A percentile compares a stretch with the other conserved stretches of the same genome.
Conservation (phyloP, 2,888 invertebrate genomes). For the Seira sanloemensis region DNA sequence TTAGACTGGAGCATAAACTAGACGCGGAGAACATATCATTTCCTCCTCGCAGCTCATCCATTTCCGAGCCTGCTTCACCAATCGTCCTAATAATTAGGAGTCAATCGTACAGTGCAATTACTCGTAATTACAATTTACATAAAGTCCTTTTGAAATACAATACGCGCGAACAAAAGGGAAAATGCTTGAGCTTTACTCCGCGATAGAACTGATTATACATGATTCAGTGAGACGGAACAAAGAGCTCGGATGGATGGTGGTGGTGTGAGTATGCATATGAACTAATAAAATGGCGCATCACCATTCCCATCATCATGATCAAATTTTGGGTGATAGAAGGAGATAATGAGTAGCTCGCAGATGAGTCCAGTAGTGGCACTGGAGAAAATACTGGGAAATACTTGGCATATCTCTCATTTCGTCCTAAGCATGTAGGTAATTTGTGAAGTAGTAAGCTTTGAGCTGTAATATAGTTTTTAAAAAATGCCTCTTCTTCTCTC, state of each 20-base stretch:
- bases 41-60: no score
- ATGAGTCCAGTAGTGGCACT: not conserved
- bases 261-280: no score
- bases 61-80: no score
- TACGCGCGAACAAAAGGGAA: not conserved
- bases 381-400: constrained; percentile 4
- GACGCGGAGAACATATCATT: no score
- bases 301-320: not conserved
- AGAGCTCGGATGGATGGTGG: no score
- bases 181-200: no score
- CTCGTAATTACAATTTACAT: no score
- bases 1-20: no score
- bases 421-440: constrained; percentile 4
- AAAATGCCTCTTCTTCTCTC: not conserved
- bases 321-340: not conserved
- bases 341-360: constrained; percentile 7
- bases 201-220: not conserved
- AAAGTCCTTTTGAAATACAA: constrained; percentile 37
- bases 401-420: not conserved
- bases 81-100: no score
- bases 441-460: constrained; percentile 1
- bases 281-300: not conserved
- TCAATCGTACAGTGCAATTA: no score
- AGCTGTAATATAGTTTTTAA: not conserved
- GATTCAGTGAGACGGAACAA: no score